Base-by-base conservation (phyloP, 2,113 vertebrate genomes). In the Menidia beryllina region DNA sequence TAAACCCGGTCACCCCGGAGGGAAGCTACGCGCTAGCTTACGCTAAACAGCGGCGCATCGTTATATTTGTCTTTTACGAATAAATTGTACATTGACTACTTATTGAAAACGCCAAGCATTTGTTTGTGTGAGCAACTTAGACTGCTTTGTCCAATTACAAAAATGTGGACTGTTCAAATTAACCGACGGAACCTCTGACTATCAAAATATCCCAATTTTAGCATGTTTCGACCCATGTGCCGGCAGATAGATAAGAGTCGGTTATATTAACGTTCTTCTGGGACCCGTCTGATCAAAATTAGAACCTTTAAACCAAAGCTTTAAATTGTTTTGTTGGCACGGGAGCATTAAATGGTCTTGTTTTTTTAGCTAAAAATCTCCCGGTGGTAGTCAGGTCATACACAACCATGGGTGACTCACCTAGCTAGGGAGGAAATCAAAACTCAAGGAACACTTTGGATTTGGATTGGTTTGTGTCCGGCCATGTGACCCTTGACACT, bases 21-120 rank as follows among this genome's bases (percentile, higher is more conserved):
- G 61, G 43, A 9, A 67, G 83, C 81, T 86, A 88, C 0, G 7
- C 14, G 67, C 60, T 86, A 77, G 65, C 77, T 17, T n/a, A 23
- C 14, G 17, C 14, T 19, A 17, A 43, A 43, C 15, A 43, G 41
- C 3, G 19, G 41, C 41, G 17, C 19, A 45, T 7, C 7, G 41
- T 45, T 30, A 30, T 30, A 30, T 30, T 4, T 30, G 8, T 30
- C 4, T 30, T 30, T 30, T 34, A 34, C 13, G 2, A 19, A 19
- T n/a, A 7, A n/a, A 8, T 19, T 17, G 3, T n/a, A 45, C 41
- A 45, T n/a, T n/a, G 6, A 45, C 5, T 6, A 17, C 5, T 64
- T 48, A 45, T 54, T 5, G 10, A 20, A 23, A 7, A 13, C 17
- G 0, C 0, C 15, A 62, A 2, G 7, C 4, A 1, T 4, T 4